Base-by-base conservation (phyloP, 2,797 vertebrate species). In the Urophycis tenuis region DNA sequence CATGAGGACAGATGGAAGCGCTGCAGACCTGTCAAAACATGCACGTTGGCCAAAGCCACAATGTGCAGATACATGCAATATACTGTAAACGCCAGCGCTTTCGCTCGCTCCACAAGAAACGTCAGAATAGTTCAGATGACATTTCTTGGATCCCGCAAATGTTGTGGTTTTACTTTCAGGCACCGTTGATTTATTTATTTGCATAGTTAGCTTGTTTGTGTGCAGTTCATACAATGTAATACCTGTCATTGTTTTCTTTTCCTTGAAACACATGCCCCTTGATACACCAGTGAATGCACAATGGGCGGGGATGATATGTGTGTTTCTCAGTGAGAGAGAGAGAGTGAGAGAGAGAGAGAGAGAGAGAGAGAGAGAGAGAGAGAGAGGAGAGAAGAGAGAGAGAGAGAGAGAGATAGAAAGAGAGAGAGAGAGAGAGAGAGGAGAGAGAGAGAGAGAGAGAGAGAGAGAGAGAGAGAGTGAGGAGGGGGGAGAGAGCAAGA, bases 1-100 rank as follows among this genome's bases (percentile, higher is more conserved):
- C 53, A 60, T 60, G 53, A 60, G 53, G n/a, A 60, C 53, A 60
- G 53, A 60, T 60, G 53, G 53, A 60, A 60, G 53, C 53, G 8
- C 31, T 6, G 35, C 33, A 30, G 49, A 19, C 32, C 34, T 17
- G 32, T 29, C 25, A 34, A 25, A 72, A 60, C 53, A 60, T 19
- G 10, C 53, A 60, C 53, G 9, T 25, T 25, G 22, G 22, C 17
- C 53, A 60, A 60, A 60, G 53, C 53, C 53, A 60, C 53, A 25
- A 9, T 60, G 53, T 60, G 53, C 53, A 60, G 6, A 53, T 53
- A 19, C 45, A 53, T 53, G 45, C 19, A 22, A 7, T 6, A n/a
- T 19, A 53, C 17, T 53, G 45, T 53, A 53, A 19, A 60, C 53
- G 53, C 53, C n/a, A 25, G 53, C 22, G 22, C 25, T 25, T 60